Percentiles rank a stretch among this genome's conserved stretches.
Evolutionary conservation across 1,140 invertebrate genomes (phyloP).

Genomic region (Brachionus rubens): DNA sequence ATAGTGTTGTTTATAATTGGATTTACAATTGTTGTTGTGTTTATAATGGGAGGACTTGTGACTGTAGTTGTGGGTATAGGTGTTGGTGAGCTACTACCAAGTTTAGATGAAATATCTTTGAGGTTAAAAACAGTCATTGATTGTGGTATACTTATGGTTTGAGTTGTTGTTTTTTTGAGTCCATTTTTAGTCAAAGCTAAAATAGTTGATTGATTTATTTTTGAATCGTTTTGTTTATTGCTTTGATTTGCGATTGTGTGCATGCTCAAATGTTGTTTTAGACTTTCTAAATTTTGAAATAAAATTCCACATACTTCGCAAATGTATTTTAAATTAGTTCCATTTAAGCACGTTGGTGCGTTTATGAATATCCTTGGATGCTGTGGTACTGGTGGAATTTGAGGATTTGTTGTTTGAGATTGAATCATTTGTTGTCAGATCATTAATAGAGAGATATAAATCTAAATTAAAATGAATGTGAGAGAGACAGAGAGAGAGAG

Average conservation of each 20-base stretch:
- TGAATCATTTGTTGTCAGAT: conserved; percentile 37
- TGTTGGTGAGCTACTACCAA: background rate
- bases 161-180: background rate
- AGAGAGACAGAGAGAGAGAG: too few relatives aligned
- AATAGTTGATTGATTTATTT: background rate
- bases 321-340: conserved; percentile 24
- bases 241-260: background rate
- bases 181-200: background rate
- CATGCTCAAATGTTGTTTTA: conserved; percentile 10
- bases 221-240: background rate
- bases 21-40: background rate
- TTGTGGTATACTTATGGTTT: conserved; percentile 13
- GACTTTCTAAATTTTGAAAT: background rate
- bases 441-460: conserved; percentile 11
- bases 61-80: background rate
- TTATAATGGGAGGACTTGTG: background rate
- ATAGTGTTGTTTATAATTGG: background rate
- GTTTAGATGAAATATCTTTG: conserved; percentile 33
- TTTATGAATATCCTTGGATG: background rate
- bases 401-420: conserved; percentile 24
- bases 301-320: conserved; percentile 28
- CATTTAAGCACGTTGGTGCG: background rate
- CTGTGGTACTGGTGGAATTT: background rate
- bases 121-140: conserved; percentile 36
- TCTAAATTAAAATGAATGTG: too few relatives aligned